These are phyloP conservation scores for Pterostichus niger DNA, from an alignment of 2,888 invertebrate species.

Conservation along the genomic window DNA sequence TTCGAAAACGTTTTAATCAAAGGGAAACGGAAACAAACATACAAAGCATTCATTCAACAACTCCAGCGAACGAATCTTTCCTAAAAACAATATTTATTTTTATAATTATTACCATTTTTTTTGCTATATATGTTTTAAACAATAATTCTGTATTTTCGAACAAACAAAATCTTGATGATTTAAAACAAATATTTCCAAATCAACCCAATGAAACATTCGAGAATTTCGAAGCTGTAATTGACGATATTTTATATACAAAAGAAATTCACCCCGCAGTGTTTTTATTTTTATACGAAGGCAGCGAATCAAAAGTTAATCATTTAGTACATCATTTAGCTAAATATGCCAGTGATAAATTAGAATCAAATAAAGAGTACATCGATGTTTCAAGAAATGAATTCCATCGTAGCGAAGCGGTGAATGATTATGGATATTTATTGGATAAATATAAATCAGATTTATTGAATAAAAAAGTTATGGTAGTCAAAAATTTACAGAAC, in stretches of 20 bases:
- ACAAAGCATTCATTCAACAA: too few species aligned
- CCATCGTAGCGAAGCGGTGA: conserved; percentile 9
- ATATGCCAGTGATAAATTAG: conserved; percentile 22
- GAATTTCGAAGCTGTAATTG: conserved; percentile 21
- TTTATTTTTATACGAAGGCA: conserved; percentile 56
- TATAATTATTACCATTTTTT: too few species aligned
- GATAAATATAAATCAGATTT: conserved; percentile 52
- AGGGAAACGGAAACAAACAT: too few species aligned
- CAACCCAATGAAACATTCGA: conserved; percentile 55
- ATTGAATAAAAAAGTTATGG: conserved; percentile 71
- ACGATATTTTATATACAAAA: conserved; percentile 28
- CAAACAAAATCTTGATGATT: conserved; percentile 3
- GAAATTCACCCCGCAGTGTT: conserved; percentile 59
- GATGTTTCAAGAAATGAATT: conserved; percentile 37
- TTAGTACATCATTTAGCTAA: conserved; percentile 52
- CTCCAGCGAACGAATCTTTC: too few species aligned
- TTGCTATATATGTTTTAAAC: too few species aligned
- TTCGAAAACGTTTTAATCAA: too few species aligned
- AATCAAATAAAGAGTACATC: conserved; percentile 40
- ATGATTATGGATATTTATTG: conserved; percentile 60
- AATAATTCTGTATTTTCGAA: too few species aligned
- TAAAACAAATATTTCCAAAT: conserved; percentile 41
- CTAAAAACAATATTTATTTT: too few species aligned
- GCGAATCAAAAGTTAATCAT: conserved; percentile 23
- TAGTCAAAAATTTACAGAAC: conserved; percentile 74